Conservation (phyloP, 2,797 vertebrate species). For the Acipenser transmontanus region DNA sequence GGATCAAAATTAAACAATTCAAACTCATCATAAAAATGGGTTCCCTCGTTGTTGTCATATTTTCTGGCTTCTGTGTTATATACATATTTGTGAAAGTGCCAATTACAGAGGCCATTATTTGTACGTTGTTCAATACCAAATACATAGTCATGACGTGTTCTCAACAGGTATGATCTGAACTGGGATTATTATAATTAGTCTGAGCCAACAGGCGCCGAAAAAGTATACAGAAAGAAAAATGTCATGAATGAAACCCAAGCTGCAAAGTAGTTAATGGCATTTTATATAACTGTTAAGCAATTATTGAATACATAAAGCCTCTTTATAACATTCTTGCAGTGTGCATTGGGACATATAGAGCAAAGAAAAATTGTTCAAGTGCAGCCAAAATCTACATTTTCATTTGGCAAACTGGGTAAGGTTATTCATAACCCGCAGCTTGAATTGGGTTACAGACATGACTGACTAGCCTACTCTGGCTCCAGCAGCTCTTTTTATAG, state of each 20-base stretch:
- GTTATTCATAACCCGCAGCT: constrained; percentile 72
- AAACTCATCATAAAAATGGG: no score
- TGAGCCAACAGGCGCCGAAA: not conserved
- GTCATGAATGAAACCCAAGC: constrained; percentile 42
- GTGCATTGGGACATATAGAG: constrained; percentile 55
- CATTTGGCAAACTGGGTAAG: constrained; percentile 72
- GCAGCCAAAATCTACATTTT: constrained; percentile 87
- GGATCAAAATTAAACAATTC: no score
- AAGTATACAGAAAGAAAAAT: constrained; percentile 14
- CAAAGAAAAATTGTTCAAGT: constrained; percentile 53
- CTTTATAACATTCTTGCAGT: constrained; percentile 67
- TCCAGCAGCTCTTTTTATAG: constrained; percentile 61
- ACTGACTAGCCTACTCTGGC: constrained; percentile 64
- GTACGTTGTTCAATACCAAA: not conserved
- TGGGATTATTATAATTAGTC: not conserved
- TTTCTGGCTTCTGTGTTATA: no score
- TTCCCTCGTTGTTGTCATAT: no score
- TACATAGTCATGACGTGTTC: not conserved
- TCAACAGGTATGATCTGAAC: not conserved
- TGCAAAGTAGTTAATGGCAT: constrained; percentile 64
- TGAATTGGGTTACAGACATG: constrained; percentile 72
- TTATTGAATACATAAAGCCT: constrained; percentile 78
- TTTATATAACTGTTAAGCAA: constrained; percentile 65
- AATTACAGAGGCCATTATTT: not conserved
- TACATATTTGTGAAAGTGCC: constrained; percentile 17